Conservation (phyloP, 2,888 invertebrate genomes). For the Cantharis nigra region DNA sequence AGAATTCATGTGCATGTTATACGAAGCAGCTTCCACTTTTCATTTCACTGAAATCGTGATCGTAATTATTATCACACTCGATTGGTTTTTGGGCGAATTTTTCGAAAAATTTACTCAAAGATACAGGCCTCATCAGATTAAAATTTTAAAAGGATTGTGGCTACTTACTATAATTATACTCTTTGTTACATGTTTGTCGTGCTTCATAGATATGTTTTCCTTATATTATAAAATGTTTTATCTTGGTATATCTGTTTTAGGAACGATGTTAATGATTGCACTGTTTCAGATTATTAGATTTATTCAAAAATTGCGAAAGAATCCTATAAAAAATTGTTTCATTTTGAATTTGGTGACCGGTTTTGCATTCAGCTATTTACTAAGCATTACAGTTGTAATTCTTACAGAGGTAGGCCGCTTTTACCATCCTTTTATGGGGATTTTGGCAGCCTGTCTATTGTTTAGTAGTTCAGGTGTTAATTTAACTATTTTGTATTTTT, state of each 20-base stretch:
- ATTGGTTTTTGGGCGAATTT: neutral
- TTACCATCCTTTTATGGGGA: neutral
- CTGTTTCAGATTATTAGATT: neutral
- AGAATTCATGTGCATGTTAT: neutral
- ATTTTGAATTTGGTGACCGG: conserved; percentile 1
- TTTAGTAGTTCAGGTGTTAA: neutral
- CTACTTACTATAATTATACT: neutral
- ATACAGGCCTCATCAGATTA: neutral
- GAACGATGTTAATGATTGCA: neutral
- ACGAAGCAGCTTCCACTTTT: neutral
- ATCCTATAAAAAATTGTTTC: neutral
- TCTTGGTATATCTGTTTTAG: neutral
- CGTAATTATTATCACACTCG: neutral
- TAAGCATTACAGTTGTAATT: neutral
- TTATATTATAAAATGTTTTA: neutral
- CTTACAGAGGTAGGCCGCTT: neutral
- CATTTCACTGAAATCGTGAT: neutral
- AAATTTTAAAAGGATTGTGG: neutral
- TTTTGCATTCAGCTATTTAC: neutral
- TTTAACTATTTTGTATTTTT: neutral
- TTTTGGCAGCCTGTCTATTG: neutral
- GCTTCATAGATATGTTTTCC: neutral
- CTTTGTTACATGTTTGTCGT: neutral
- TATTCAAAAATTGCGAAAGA: neutral
- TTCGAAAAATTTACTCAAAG: neutral